Evolutionary conservation across 2,113 vertebrate species (phyloP).

Genomic region (Siniperca chuatsi): DNA sequence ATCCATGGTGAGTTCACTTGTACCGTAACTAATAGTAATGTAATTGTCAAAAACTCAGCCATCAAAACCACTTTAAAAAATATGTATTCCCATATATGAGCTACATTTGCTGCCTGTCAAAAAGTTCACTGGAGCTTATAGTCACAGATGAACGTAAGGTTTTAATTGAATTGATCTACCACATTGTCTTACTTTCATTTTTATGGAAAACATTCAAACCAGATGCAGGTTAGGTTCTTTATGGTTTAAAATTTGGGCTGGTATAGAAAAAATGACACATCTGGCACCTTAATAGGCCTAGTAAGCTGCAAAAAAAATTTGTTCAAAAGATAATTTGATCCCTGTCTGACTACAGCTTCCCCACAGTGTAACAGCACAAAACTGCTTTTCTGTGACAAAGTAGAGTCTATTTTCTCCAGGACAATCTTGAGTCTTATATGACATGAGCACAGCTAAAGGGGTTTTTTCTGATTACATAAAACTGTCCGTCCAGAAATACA

Average conservation of each 20-base stretch:
- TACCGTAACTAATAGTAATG: background rate
- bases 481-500: conserved; percentile 4
- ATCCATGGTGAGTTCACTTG: background rate
- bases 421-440: background rate
- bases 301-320: background rate
- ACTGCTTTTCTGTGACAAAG: background rate
- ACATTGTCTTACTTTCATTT: background rate
- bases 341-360: background rate
- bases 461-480: conserved; percentile 25
- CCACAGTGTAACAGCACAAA: background rate
- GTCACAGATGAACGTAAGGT: background rate
- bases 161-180: background rate
- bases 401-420: background rate
- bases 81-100: background rate
- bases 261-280: background rate
- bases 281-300: background rate
- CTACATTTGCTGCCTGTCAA: background rate
- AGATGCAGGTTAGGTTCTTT: background rate
- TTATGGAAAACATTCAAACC: background rate
- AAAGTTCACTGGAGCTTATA: background rate
- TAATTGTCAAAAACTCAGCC: background rate
- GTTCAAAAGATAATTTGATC: background rate
- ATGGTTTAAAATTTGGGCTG: background rate
- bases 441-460: background rate
- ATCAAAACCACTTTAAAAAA: background rate